Base-by-base conservation (phyloP, 1,140 invertebrate genomes). In the Brachionus manjavacas region DNA sequence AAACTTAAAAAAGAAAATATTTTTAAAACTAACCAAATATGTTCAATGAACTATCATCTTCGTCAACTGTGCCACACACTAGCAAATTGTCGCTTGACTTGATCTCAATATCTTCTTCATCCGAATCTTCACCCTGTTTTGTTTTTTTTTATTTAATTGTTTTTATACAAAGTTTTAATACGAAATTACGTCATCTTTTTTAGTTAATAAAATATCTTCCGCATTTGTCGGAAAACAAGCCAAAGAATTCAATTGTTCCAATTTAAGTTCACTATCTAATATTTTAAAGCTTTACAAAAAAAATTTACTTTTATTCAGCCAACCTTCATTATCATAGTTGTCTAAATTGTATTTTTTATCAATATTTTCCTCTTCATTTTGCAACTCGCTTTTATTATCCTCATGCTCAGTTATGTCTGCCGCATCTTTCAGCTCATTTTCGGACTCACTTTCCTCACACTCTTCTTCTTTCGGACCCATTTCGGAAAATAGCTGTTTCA, bases 281-380 rank as follows among this genome's bases (percentile, higher is more conserved):
- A 78, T 16, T 14, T 12, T 6, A 28, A 20, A 28, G 4, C 0
- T 3, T 28, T 3, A n/a, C n/a, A n/a, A 16, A 9, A 43, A 49
- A 39, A 8, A 4, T 23, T 31, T 78, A 7, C 3, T 43, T 11
- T 14, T 46, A 23, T 46, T 55, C 14, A 11, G 31, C 14, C 4
- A 16, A 78, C 74, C 74, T n/a, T 60, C 49, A n/a, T 64, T 49
- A 20, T 80, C 76, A 80, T 80, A 80, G 28, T 60, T 31, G 43
- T 80, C 76, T n/a, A 80, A 11, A 35, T 80, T 80, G 12, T 80
- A 80, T 80, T 80, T 80, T 80, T 80, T 80, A 39, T 64, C 49
- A 31, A 80, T 80, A 11, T 64, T 55, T 6, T 80, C 76, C n/a
- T 49, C 43, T 9, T 39, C 28, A 72, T 39, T 72, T 72, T 20